Conservation (phyloP, 2,113 vertebrate species). For the Tenrec ecaudatus region DNA sequence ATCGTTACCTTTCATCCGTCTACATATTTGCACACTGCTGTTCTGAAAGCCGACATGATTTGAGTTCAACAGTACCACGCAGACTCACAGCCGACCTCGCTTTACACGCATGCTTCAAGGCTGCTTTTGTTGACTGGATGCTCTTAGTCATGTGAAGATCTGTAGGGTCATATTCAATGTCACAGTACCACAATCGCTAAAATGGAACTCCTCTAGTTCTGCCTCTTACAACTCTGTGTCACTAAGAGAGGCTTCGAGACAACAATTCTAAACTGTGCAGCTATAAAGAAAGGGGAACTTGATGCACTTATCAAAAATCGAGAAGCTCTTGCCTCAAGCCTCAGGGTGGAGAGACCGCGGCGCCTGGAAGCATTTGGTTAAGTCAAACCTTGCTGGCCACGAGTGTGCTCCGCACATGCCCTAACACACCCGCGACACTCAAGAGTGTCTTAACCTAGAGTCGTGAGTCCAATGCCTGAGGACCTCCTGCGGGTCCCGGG, state of each 20-base stretch:
- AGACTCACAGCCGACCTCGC: neutral
- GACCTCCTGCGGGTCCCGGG: neutral
- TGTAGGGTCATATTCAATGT: neutral
- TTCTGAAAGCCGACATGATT: neutral
- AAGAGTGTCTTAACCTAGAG: neutral
- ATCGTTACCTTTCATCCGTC: neutral
- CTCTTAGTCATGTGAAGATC: neutral
- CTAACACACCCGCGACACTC: neutral
- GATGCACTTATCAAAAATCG: neutral
- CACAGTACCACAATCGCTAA: neutral
- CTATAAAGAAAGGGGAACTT: neutral
- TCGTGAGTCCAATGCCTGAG: neutral
- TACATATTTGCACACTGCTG: neutral
- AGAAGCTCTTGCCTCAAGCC: neutral
- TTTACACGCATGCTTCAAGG: neutral
- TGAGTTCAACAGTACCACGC: neutral
- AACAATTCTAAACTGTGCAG: neutral
- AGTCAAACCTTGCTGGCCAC: neutral
- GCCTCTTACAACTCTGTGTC: neutral
- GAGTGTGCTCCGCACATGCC: neutral
- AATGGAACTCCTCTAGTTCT: neutral
- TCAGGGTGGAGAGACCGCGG: neutral
- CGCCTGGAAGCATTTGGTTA: conserved; percentile 2
- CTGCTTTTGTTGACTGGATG: neutral
- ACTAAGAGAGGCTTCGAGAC: neutral